Conservation (phyloP, 2,797 vertebrate species). For the Hippocampus kuda region DNA sequence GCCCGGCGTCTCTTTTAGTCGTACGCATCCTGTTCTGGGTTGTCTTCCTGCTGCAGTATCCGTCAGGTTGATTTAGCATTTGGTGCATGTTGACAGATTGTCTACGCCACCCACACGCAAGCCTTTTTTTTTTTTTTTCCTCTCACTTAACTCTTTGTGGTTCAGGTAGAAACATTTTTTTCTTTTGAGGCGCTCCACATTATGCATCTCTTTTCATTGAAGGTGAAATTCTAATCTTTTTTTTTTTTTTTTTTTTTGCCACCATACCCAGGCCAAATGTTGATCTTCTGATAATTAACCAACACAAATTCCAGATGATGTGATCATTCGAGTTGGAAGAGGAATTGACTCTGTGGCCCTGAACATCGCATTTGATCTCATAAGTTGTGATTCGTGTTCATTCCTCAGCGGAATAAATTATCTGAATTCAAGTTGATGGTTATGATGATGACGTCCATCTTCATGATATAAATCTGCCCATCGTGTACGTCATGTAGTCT, state of each 20-base stretch:
- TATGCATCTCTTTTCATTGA: not conserved
- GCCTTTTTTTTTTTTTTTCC: not conserved
- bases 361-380: not conserved
- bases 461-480: conserved; percentile 6
- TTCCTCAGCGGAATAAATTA: conserved; percentile 7
- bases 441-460: conserved; percentile 13
- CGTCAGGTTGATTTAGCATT: conserved; percentile 31
- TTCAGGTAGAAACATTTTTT: conserved; percentile 11
- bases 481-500: not conserved
- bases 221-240: not conserved
- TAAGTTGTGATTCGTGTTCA: not conserved
- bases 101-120: conserved; percentile 27
- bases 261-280: not conserved
- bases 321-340: not conserved
- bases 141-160: conserved; percentile 16
- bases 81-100: conserved; percentile 31
- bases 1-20: conserved; percentile 8
- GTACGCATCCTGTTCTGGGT: conserved; percentile 15
- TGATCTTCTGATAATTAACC: not conserved
- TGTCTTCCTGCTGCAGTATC: conserved; percentile 16
- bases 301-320: not conserved
- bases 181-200: conserved; percentile 4
- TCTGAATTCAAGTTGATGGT: conserved; percentile 13
- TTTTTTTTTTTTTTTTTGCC: no score
- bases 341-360: no score